These are phyloP conservation scores for Acrobasis suavella DNA, from an alignment of 2,888 invertebrate genomes.

Conservation along the genomic window DNA sequence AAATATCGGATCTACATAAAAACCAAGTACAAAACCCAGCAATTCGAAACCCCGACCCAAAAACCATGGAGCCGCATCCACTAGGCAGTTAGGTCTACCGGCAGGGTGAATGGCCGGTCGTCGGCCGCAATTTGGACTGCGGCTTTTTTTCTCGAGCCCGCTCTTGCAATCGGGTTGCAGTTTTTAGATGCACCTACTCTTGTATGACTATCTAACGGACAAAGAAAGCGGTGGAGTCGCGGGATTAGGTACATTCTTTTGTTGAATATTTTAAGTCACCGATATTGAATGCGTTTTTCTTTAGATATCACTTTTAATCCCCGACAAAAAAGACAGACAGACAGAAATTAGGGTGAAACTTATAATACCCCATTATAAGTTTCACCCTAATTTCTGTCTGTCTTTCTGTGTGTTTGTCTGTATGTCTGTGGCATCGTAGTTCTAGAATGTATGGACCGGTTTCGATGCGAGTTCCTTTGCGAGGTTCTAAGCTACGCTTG, in stretches of 20 bases:
- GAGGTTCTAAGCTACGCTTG: no score
- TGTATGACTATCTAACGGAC: conserved; percentile 78
- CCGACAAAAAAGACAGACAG: no score
- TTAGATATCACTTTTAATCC: no score
- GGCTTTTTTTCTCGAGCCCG: conserved; percentile 59
- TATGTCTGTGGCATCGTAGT: no score
- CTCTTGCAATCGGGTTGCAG: conserved; percentile 74
- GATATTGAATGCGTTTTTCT: no score
- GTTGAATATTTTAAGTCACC: no score
- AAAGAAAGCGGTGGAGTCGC: conserved; percentile 44
- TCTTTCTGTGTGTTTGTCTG: no score
- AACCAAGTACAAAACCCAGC: conserved; percentile 5
- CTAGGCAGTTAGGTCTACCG: conserved; percentile 49
- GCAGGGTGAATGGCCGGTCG: conserved; percentile 74
- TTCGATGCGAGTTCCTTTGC: no score
- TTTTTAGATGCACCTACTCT: conserved; percentile 82
- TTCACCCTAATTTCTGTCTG: no score
- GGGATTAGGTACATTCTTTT: conserved; percentile 5
- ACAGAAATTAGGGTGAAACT: no score
- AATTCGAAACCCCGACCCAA: conserved; percentile 1
- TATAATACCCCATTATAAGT: no score
- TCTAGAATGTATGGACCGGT: no score
- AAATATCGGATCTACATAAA: conserved; percentile 1
- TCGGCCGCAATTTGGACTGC: conserved; percentile 70
- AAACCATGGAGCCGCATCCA: conserved; percentile 21